Conservation (phyloP, 1,140 invertebrate genomes). For the Orchestia grillus region DNA sequence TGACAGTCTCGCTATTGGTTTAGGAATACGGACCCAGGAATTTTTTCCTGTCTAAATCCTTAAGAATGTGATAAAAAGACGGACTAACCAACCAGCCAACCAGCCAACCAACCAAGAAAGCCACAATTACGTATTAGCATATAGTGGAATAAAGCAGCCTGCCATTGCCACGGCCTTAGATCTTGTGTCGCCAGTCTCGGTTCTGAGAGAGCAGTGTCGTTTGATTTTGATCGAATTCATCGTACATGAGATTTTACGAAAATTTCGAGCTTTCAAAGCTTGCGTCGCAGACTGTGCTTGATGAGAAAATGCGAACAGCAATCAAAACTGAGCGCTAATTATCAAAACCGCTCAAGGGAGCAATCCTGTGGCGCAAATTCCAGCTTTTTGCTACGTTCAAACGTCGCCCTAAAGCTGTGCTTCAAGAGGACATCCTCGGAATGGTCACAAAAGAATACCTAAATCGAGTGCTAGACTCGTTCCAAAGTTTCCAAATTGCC, state of each 20-base stretch:
- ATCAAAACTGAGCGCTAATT: neutral
- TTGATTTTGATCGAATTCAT: neutral
- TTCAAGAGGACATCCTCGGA: neutral
- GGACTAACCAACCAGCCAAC: no score
- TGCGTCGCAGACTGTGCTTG: neutral
- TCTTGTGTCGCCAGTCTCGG: no score
- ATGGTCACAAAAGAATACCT: conserved; percentile 10
- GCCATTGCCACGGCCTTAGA: no score
- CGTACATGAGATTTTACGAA: neutral
- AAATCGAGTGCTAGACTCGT: neutral
- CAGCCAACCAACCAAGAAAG: no score
- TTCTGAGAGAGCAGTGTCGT: neutral
- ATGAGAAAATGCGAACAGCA: neutral
- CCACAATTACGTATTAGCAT: no score
- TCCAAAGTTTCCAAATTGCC: conserved; percentile 31
- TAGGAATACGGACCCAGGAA: no score
- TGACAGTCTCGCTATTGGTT: no score
- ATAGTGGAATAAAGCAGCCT: no score
- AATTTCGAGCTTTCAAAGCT: neutral
- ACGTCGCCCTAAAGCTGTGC: neutral
- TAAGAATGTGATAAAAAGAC: no score
- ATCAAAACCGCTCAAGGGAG: neutral
- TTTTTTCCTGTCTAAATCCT: no score
- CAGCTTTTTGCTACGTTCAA: neutral
- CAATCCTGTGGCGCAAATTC: neutral